A percentile compares a stretch with the other conserved stretches of the same genome.
Conservation (phyloP, 2,888 invertebrate species). For the Phortica okadai region DNA sequence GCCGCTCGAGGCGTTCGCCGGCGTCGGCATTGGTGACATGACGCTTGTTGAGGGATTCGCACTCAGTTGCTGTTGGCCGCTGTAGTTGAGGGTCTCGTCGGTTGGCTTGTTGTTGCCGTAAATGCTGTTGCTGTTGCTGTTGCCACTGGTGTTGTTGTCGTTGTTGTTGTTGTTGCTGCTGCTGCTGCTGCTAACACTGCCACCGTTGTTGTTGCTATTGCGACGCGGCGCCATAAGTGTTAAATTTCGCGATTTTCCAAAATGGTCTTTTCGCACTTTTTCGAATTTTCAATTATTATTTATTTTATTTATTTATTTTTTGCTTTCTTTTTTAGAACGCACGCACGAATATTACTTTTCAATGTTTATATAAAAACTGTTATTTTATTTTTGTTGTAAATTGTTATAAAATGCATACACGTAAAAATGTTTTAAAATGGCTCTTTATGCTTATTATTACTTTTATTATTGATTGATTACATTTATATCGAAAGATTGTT, state of each 20-base stretch:
- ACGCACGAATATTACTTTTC: constrained; percentile 19
- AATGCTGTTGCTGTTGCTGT: constrained; percentile 50
- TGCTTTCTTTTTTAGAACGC: not conserved
- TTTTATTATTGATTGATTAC: constrained; percentile 40
- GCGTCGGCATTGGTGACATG: constrained; percentile 23
- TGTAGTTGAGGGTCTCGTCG: constrained; percentile 36
- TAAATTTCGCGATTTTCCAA: constrained; percentile 46
- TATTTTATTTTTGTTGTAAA: constrained; percentile 21
- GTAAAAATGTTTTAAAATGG: not conserved
- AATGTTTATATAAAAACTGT: not conserved
- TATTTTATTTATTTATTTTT: not conserved
- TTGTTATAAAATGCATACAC: constrained; percentile 21
- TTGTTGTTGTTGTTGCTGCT: constrained; percentile 63
- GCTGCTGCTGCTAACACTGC: constrained; percentile 60
- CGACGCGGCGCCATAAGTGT: constrained; percentile 79
- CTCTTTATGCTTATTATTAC: not conserved
- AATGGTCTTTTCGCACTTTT: constrained; percentile 34
- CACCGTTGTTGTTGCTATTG: constrained; percentile 70
- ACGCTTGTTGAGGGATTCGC: not conserved
- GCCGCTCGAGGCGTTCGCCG: constrained; percentile 33
- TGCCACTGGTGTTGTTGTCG: constrained; percentile 40
- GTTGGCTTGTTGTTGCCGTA: constrained; percentile 39
- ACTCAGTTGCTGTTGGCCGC: not conserved
- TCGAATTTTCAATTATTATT: constrained; percentile 24
- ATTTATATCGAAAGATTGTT: constrained; percentile 19